A percentile compares a stretch with the other conserved stretches of the same genome.
Evolutionary conservation across 2,113 vertebrate genomes (phyloP).

Genomic region (Platycercus adscitus): DNA sequence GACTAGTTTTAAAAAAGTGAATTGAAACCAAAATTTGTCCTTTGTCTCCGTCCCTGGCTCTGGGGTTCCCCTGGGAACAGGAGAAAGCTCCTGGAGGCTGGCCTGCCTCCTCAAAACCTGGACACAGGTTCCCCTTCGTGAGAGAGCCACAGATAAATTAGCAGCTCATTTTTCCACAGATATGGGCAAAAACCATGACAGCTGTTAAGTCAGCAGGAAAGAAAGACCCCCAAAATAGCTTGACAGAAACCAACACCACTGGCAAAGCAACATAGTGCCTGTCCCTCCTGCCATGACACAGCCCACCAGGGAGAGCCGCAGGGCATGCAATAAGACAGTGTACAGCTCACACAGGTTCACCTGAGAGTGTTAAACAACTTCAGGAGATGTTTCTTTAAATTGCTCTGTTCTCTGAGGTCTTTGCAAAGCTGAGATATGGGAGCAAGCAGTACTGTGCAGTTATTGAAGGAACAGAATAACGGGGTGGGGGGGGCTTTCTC

Average conservation of each 20-base stretch:
- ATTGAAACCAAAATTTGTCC: slow-evolving; percentile 28
- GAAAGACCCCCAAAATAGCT: neutral
- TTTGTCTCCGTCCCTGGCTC: neutral
- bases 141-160: slow-evolving; percentile 1
- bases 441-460: neutral
- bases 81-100: neutral
- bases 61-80: slow-evolving; percentile 9
- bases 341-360: neutral
- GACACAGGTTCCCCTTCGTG: neutral
- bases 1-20: slow-evolving; percentile 20
- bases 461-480: neutral
- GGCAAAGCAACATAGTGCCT: neutral
- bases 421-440: neutral
- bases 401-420: neutral
- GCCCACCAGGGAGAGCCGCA: fast-evolving
- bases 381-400: neutral
- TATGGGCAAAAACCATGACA: neutral
- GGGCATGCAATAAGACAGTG: neutral
- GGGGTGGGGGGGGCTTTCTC: neutral
- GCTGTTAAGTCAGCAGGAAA: neutral
- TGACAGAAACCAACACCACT: neutral
- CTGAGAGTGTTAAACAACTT: neutral
- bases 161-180: neutral
- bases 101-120: neutral
- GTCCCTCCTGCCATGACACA: fast-evolving